Evolutionary conservation across 2,113 vertebrate species (phyloP).

Genomic region (Ailuropoda melanoleuca): DNA sequence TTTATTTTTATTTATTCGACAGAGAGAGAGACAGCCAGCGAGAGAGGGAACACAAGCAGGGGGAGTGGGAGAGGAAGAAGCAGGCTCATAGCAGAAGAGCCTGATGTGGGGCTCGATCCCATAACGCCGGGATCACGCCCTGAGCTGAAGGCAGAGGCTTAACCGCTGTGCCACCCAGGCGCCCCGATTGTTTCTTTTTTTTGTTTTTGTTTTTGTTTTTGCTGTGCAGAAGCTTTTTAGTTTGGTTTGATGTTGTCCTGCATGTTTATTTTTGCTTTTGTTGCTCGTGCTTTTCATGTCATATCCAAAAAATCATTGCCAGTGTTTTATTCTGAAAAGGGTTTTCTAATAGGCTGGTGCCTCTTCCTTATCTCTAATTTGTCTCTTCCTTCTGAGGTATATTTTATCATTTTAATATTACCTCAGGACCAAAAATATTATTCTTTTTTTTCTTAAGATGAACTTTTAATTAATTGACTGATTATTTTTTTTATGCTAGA

Average conservation of each 20-base stretch:
- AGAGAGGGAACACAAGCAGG: no score
- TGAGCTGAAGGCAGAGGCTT: no score
- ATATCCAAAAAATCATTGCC: background rate
- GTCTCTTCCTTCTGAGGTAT: background rate
- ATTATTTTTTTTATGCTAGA: constrained; percentile 2
- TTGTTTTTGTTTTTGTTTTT: background rate
- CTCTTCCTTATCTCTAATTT: background rate
- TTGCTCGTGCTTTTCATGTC: background rate
- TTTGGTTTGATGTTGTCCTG: background rate
- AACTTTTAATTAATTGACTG: background rate
- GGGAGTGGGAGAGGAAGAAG: no score
- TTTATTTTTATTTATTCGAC: no score
- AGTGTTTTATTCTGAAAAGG: background rate
- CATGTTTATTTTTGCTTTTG: background rate
- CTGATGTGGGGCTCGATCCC: no score
- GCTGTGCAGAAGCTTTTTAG: background rate
- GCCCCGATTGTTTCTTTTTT: no score
- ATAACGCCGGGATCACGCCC: no score
- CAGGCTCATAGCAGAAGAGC: no score
- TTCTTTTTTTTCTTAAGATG: background rate
- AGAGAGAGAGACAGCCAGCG: no score
- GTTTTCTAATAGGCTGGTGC: background rate
- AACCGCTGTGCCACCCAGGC: no score
- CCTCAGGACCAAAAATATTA: background rate
- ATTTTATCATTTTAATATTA: background rate